These are phyloP conservation scores for Stictocephala bisonia DNA, from an alignment of 2,888 invertebrate genomes.

Conservation along the genomic window DNA sequence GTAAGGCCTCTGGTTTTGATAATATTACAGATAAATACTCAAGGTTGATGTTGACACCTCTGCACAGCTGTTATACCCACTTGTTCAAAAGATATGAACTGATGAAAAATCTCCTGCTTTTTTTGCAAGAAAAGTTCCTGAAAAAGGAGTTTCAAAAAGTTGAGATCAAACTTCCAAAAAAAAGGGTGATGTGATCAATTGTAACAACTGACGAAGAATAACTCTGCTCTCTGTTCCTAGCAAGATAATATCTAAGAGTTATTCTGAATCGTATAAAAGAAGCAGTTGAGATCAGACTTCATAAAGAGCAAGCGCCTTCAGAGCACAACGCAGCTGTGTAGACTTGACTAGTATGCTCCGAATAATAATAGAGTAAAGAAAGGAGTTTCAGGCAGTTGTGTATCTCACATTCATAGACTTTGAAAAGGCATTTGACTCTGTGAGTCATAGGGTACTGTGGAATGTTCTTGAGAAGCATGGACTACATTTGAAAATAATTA, in stretches of 20 bases:
- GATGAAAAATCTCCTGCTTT: background rate
- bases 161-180: background rate
- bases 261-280: no score
- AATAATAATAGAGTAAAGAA: no score
- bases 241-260: no score
- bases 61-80: background rate
- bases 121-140: no score
- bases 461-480: background rate
- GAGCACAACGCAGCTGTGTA: no score
- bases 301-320: no score
- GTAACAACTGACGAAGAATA: background rate
- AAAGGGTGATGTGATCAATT: background rate
- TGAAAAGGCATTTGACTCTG: slow-evolving; percentile 11
- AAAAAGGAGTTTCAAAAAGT: background rate
- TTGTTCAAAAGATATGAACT: background rate
- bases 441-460: background rate
- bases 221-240: background rate
- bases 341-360: no score
- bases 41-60: background rate
- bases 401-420: background rate
- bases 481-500: background rate
- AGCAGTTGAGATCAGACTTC: no score
- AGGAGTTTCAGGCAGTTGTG: background rate
- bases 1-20: background rate
- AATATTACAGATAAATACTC: background rate